phyloP scores from a whole-genome alignment of 2,888 invertebrate genomes.

The Acleris sparsana region DNA sequence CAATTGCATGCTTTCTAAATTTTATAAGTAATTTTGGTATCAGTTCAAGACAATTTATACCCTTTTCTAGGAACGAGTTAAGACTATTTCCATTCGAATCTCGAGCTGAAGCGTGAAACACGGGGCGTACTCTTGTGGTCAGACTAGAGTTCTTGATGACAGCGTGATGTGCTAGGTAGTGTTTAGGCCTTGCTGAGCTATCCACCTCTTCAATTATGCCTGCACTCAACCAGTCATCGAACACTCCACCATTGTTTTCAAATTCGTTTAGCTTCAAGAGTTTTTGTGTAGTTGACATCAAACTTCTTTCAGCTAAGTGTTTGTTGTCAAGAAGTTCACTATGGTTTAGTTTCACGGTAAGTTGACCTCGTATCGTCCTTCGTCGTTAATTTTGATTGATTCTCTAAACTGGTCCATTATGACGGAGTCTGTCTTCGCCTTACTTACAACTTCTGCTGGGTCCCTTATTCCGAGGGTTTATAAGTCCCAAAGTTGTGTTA shows the following conservation, averaged over 20 bases:
- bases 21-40: constrained; percentile 39
- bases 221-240: constrained; percentile 16
- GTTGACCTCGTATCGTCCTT: not conserved
- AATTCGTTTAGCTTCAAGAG: constrained; percentile 3
- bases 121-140: constrained; percentile 46
- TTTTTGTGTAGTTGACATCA: constrained; percentile 10
- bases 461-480: not conserved
- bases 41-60: constrained; percentile 45
- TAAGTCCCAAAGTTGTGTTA: not conserved
- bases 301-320: not conserved
- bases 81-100: constrained; percentile 42
- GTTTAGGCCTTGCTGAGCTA: not conserved
- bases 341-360: not conserved
- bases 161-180: not conserved
- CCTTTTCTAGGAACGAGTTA: constrained; percentile 48
- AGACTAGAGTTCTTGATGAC: constrained; percentile 42
- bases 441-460: not conserved
- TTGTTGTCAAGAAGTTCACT: not conserved
- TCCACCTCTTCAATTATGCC: constrained; percentile 13
- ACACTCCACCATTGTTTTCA: constrained; percentile 17
- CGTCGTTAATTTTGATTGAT: not conserved
- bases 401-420: not conserved
- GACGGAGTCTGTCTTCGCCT: not conserved
- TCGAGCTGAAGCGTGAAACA: constrained; percentile 47
- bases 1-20: constrained; percentile 41